Evolutionary conservation across 2,888 invertebrate genomes (phyloP).

Genomic region (Nomada flava): DNA sequence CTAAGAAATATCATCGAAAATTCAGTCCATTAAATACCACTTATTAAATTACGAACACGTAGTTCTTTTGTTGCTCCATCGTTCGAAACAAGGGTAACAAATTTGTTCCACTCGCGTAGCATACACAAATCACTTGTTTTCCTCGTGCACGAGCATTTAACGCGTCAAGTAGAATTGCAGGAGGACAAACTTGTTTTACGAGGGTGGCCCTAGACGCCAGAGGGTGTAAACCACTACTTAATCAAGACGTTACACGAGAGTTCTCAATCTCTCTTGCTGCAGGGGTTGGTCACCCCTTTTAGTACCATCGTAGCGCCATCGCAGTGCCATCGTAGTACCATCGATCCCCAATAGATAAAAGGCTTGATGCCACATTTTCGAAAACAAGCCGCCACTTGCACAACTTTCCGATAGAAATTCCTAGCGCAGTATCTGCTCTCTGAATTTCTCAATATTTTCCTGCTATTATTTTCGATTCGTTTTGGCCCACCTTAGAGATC

Average conservation of each 20-base stretch:
- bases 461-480: neutral
- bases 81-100: neutral
- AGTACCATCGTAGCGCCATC: constrained; percentile 43
- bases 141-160: constrained; percentile 49
- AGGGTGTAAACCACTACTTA: constrained; percentile 79
- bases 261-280: constrained; percentile 60
- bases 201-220: constrained; percentile 61
- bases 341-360: constrained; percentile 62
- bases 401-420: constrained; percentile 22
- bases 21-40: too few species aligned
- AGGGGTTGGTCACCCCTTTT: constrained; percentile 56
- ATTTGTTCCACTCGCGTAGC: constrained; percentile 8
- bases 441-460: neutral
- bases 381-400: constrained; percentile 22
- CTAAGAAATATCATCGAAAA: too few species aligned
- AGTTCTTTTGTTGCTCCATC: too few species aligned
- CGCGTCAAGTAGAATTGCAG: constrained; percentile 61
- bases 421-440: neutral
- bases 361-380: constrained; percentile 41
- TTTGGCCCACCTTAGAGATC: neutral
- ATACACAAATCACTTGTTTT: constrained; percentile 54
- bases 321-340: constrained; percentile 22
- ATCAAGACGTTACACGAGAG: constrained; percentile 78
- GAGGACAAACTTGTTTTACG: constrained; percentile 61
- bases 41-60: too few species aligned